Percentiles rank a stretch among this genome's conserved stretches.
phyloP scores from a whole-genome alignment of 2,797 vertebrate species.

The Falco concolor region DNA sequence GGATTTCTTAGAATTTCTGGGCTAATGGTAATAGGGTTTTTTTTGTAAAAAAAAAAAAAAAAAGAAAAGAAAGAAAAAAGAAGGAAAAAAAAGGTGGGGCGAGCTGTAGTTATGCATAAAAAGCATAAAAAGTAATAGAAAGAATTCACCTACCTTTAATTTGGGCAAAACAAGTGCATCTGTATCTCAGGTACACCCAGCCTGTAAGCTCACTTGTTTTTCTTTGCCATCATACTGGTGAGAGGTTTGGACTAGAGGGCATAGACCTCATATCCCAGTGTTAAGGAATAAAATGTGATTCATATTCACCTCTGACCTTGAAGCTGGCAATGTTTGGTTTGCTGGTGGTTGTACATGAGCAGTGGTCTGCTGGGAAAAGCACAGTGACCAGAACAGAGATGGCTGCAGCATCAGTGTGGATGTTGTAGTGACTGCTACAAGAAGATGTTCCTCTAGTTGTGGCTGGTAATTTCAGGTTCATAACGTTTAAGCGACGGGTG shows the following conservation, averaged over 20 bases:
- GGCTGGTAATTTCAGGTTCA: not conserved
- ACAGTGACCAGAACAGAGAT: not conserved
- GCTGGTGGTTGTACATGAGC: not conserved
- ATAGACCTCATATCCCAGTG: not conserved
- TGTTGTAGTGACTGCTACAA: not conserved
- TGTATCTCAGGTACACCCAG: not conserved
- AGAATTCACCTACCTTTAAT: not conserved
- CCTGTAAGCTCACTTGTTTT: not conserved
- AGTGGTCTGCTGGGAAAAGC: not conserved
- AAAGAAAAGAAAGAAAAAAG: not conserved
- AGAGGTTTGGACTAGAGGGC: not conserved
- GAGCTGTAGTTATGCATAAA: not conserved
- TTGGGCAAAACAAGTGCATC: not conserved
- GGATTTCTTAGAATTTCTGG: not conserved
- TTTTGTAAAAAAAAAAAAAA: not conserved
- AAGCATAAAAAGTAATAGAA: not conserved
- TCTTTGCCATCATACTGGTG: not conserved
- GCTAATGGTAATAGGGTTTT: not conserved
- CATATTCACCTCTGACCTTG: not conserved
- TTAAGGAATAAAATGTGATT: not conserved
- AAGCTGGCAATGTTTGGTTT: not conserved
- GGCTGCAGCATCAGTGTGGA: not conserved
- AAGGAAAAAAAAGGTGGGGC: not conserved
- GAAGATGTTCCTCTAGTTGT: not conserved
- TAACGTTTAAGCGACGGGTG: fast-evolving